Evolutionary conservation across 2,113 vertebrate species (phyloP), one percentile per base, ranked within the genome.

Genomic region (Dunckerocampus dactyliophorus): DNA sequence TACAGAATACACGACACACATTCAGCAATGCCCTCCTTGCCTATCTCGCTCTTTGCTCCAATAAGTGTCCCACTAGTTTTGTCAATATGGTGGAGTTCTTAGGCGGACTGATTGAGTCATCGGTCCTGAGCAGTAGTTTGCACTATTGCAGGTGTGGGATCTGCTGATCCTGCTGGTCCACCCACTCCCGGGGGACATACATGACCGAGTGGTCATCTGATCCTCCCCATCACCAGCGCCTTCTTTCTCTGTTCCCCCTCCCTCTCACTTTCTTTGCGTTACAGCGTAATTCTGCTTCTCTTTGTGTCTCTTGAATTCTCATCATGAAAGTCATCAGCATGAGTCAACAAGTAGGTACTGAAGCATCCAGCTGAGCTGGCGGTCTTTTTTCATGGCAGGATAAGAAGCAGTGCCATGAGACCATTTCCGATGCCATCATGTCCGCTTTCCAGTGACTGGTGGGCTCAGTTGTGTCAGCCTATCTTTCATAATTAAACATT

Each of bases 261-360:
- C 45, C 37, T 72, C 59, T 20, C 56, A 59, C 62, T 14, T 70
- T 59, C 43, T n/a, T 63, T 13, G 3, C 53, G n/a, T 53, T 62
- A 71, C 22, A 77, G 52, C 39, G 2, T 49, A n/a, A 24, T 51
- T 54, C 31, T 9, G 3, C 54, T 37, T 39, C 45, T 39, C 61
- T 21, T 22, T 31, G 53, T 8, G 52, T 43, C 66, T 61, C 43
- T 59, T 39, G 69, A 79, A 82, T 72, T 83, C 69, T 87, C 82
- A 80, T 39, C 39, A 66, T 84, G 82, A 42, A 84, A 85, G 81
- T 81, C 79, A 85, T 77, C 65, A n/a, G 34, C 1, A 21, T 88
- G 87, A 87, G 72, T 87, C 83, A 84, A 82, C 81, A 86, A 81
- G 82, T 83, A 79, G 78, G 62, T 64, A 75, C 73, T 75, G 59